These are phyloP conservation scores for Gobiocypris rarus DNA, from an alignment of 2,113 vertebrate species.

Conservation along the genomic window DNA sequence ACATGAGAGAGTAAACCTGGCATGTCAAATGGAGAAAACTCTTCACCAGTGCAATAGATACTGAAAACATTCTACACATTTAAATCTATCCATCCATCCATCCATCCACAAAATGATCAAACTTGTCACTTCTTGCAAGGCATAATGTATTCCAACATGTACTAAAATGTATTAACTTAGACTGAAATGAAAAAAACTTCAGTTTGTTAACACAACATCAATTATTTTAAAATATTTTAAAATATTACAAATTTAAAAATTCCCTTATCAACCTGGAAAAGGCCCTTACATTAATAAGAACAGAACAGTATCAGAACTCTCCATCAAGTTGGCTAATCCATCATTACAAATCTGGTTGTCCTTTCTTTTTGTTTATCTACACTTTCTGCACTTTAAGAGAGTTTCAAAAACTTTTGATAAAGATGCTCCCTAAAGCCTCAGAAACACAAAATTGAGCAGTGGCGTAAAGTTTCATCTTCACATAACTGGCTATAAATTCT, in stretches of 20 bases:
- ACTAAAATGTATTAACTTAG: neutral
- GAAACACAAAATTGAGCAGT: neutral
- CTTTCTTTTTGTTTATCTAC: neutral
- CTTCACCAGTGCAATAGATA: neutral
- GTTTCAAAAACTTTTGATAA: neutral
- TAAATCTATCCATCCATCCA: too few species aligned
- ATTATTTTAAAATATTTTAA: neutral
- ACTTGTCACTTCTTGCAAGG: neutral
- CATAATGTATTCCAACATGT: neutral
- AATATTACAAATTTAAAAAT: neutral
- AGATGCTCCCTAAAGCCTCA: neutral
- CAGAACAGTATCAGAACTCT: neutral
- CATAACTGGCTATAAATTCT: neutral
- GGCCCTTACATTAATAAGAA: neutral
- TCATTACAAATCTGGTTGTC: neutral
- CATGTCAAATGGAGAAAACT: neutral
- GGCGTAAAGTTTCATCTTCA: neutral
- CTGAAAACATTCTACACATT: neutral
- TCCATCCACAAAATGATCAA: neutral
- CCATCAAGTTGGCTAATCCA: neutral
- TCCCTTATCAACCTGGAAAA: neutral
- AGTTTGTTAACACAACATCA: neutral
- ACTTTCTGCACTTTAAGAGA: neutral
- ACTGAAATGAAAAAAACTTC: neutral
- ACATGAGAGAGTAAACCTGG: neutral